Base-by-base conservation (phyloP, 2,113 vertebrate species). In the Ceyx cyanopectus region DNA sequence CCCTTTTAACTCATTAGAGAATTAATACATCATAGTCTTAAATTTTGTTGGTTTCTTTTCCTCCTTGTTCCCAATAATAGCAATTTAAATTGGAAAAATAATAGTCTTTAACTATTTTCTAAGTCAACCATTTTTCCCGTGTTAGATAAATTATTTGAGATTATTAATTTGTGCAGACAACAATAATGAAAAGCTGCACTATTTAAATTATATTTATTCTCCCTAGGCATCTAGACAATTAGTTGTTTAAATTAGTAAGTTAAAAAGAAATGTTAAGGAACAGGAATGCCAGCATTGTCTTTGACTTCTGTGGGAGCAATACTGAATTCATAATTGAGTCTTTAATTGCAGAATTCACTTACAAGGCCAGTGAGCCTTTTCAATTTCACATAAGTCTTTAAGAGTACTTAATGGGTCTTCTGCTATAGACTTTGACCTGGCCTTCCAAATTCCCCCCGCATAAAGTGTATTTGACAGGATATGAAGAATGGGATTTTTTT, bases 201-300 rank as follows among this genome's bases (percentile, higher is more conserved):
- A 45, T 72, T 89, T 94, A 69, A 89, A 85, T 85, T 85, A 50
- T 92, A 89, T 79, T 89, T 87, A 46, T 89, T 87, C 34, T 87
- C 77, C 73, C 82, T 62, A 56, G 41, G 51, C 66, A 87, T 46
- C 46, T 74, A 81, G 56, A 80, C 79, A 78, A 62, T 56, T 94
- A 92, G 78, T 81, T 87, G 75, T 87, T 87, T 84, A 57, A 90
- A 65, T 81, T 87, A 54, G 60, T 65, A 73, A 77, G 54, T 65
- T 95, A 51, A 81, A 92, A 85, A 74, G 69, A 92, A 85, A 78
- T 46, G 78, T 90, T 90, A 92, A 90, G 56, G 87, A 84, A 85
- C 56, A 69, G 30, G 32, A 87, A 83, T 57, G 40, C 48, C 48
- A 63, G 40, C 50, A 81, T 66, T 90, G 60, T 30, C 65, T 69